Percentiles rank a stretch among this genome's conserved stretches.
Evolutionary conservation across 2,113 vertebrate genomes (phyloP).

Genomic region (Marmota flaviventris): DNA sequence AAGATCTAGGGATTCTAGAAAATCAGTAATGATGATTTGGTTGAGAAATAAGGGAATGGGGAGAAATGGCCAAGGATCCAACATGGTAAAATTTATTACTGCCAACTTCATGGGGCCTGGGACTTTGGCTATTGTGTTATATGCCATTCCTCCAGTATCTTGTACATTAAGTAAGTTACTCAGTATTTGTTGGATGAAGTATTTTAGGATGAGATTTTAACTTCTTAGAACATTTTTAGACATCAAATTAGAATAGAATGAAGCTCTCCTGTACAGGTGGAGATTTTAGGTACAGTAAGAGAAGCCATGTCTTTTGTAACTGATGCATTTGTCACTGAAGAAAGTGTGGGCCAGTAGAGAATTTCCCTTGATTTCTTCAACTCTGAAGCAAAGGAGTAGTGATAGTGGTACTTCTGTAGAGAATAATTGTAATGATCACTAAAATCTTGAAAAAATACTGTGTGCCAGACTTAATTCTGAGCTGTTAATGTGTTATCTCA

Average conservation of each 20-base stretch:
- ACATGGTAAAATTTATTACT: not conserved
- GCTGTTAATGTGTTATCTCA: not conserved
- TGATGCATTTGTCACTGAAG: slow-evolving; percentile 4
- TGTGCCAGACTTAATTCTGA: not conserved
- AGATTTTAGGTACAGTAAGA: not conserved
- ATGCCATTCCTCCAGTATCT: not conserved
- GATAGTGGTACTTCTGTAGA: not conserved
- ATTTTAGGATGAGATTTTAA: slow-evolving; percentile 15
- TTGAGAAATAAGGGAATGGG: slow-evolving; percentile 7
- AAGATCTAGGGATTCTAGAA: slow-evolving; percentile 4
- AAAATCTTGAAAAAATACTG: slow-evolving; percentile 15
- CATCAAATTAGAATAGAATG: slow-evolving; percentile 25
- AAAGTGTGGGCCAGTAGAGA: not conserved
- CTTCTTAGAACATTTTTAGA: not conserved
- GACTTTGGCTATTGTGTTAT: not conserved
- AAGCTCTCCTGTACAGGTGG: not conserved
- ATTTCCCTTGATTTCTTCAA: not conserved
- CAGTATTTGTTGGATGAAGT: slow-evolving; percentile 34
- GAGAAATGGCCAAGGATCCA: not conserved
- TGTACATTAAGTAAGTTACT: not conserved
- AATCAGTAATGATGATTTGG: not conserved
- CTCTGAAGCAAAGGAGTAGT: not conserved
- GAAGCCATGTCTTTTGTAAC: not conserved
- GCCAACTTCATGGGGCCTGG: not conserved
- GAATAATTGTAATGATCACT: not conserved